These are phyloP conservation scores for Acleris cristana DNA, from an alignment of 2,888 invertebrate species.

Conservation along the genomic window DNA sequence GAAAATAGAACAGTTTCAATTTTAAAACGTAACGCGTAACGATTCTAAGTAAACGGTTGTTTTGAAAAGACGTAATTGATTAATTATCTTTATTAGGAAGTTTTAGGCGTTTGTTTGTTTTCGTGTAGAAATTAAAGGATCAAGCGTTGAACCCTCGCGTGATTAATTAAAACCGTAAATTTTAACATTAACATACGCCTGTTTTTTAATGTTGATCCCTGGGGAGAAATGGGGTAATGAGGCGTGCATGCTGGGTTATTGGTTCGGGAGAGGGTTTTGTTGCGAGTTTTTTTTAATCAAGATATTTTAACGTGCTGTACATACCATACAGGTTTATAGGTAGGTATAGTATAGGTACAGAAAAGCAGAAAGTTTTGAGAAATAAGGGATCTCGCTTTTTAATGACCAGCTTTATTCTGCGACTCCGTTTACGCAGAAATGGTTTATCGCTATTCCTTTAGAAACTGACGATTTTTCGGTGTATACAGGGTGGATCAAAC, in stretches of 20 bases:
- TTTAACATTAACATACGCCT: constrained; percentile 25
- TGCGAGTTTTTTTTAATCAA: not conserved
- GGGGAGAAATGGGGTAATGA: constrained; percentile 24
- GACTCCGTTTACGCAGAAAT: no score
- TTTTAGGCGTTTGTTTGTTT: constrained; percentile 25
- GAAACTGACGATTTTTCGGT: no score
- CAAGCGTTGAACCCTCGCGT: constrained; percentile 34
- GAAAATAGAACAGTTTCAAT: not conserved
- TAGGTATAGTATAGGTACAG: no score
- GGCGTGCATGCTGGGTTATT: constrained; percentile 28
- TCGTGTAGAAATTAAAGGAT: constrained; percentile 34
- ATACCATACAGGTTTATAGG: no score
- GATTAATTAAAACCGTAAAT: constrained; percentile 36
- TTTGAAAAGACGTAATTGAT: constrained; percentile 33
- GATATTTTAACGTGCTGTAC: not conserved
- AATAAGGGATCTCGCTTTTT: no score
- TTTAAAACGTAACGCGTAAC: not conserved
- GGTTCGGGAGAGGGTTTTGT: constrained; percentile 3
- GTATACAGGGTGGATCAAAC: no score
- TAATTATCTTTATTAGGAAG: constrained; percentile 32
- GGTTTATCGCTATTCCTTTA: no score
- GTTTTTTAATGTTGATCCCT: constrained; percentile 21
- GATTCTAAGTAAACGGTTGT: not conserved
- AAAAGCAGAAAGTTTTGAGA: no score
- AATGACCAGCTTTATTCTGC: no score